A percentile compares a stretch with the other conserved stretches of the same genome.
Conservation (phyloP, 2,888 invertebrate genomes). For the Dryadula phaetusa region DNA sequence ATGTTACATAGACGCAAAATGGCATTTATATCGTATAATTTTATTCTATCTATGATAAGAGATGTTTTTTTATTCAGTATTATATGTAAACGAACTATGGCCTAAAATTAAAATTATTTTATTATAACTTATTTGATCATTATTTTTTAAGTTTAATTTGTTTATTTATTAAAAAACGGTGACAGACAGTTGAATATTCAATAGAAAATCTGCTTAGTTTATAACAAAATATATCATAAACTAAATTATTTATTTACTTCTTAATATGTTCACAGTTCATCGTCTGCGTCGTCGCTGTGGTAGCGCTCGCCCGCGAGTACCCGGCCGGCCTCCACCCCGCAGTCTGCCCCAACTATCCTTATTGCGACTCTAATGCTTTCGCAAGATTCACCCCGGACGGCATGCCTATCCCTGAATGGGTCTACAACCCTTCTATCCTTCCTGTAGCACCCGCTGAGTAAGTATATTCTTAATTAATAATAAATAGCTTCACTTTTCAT, state of each 20-base stretch:
- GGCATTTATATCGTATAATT: not conserved
- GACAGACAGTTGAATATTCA: too few relatives aligned
- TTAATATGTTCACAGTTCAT: conserved; percentile 58
- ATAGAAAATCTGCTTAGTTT: too few relatives aligned
- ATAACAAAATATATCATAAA: too few relatives aligned
- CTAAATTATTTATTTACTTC: too few relatives aligned
- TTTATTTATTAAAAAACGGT: too few relatives aligned
- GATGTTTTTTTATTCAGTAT: too few relatives aligned
- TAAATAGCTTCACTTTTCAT: not conserved
- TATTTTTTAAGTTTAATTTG: too few relatives aligned
- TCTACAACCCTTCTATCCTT: conserved; percentile 63
- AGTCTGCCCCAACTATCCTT: conserved; percentile 85
- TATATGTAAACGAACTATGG: too few relatives aligned
- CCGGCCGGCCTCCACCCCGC: conserved; percentile 84
- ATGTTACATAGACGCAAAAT: not conserved
- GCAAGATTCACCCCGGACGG: conserved; percentile 76
- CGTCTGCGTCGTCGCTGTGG: conserved; percentile 72
- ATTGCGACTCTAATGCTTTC: conserved; percentile 73
- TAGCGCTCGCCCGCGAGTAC: conserved; percentile 78
- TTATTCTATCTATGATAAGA: too few relatives aligned
- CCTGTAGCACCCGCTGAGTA: conserved; percentile 64
- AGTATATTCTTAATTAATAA: conserved; percentile 44
- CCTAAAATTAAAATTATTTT: too few relatives aligned
- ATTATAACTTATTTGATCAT: too few relatives aligned
- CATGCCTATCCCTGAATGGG: conserved; percentile 77